Evolutionary conservation across 2,888 invertebrate genomes (phyloP).

Genomic region (Agonopterix subpropinquella): DNA sequence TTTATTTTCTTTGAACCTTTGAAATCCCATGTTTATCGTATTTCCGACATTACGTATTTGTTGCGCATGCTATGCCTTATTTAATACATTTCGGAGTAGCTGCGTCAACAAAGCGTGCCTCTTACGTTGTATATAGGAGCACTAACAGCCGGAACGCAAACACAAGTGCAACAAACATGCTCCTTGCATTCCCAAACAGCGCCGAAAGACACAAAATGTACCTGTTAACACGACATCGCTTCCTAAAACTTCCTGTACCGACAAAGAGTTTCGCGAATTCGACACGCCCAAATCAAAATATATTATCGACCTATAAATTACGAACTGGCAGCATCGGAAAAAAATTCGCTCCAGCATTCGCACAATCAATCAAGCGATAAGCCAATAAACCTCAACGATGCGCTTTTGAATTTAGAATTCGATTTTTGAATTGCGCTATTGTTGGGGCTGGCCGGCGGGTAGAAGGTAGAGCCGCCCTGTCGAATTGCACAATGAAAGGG

Average conservation of each 20-base stretch:
- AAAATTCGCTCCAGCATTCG: slow-evolving; percentile 55
- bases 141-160: slow-evolving; percentile 65
- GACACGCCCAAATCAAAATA: slow-evolving; percentile 75
- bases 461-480: slow-evolving; percentile 46
- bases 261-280: slow-evolving; percentile 57
- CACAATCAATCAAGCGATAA: slow-evolving; percentile 76
- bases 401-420: slow-evolving; percentile 71
- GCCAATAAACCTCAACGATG: slow-evolving; percentile 77
- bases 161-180: slow-evolving; percentile 55
- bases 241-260: slow-evolving; percentile 60
- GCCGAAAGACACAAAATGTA: slow-evolving; percentile 30
- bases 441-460: slow-evolving; percentile 61
- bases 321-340: slow-evolving; percentile 34
- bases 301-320: slow-evolving; percentile 52
- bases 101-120: slow-evolving; percentile 29
- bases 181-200: slow-evolving; percentile 31
- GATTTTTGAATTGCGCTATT: slow-evolving; percentile 65
- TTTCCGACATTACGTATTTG: slow-evolving; percentile 3
- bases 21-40: neutral
- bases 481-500: slow-evolving; percentile 64
- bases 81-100: slow-evolving; percentile 21
- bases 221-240: slow-evolving; percentile 48
- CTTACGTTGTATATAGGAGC: slow-evolving; percentile 34
- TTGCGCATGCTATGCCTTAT: slow-evolving; percentile 16
- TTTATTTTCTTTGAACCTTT: too few relatives aligned